Percentiles rank a stretch among this genome's conserved stretches.
Evolutionary conservation across 2,113 vertebrate species (phyloP).

Genomic region (Oreotragus oreotragus): DNA sequence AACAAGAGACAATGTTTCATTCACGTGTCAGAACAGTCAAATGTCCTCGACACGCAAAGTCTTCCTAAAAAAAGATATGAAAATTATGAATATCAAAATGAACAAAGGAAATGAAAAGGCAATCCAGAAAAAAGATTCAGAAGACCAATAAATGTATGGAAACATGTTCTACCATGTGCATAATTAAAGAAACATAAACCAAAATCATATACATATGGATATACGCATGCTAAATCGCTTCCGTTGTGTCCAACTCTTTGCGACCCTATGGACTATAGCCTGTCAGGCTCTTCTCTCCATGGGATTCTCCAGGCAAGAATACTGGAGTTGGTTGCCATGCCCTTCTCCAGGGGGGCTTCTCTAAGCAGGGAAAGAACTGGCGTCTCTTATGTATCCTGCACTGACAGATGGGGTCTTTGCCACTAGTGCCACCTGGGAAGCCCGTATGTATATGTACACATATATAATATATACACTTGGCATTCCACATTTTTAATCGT

Average conservation of each 20-base stretch:
- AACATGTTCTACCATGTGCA: background rate
- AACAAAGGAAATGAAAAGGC: background rate
- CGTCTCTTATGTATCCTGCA: background rate
- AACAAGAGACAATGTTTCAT: background rate
- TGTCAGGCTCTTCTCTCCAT: background rate
- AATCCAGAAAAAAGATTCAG: background rate
- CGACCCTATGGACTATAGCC: background rate
- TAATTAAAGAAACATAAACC: background rate
- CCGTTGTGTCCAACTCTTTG: background rate
- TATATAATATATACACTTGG: background rate
- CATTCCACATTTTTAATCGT: background rate
- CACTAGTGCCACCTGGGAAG: background rate
- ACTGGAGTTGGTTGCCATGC: background rate
- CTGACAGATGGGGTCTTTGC: background rate
- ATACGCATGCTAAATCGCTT: background rate
- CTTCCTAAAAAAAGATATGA: constrained; percentile 16
- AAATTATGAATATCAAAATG: constrained; percentile 24
- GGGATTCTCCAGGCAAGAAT: background rate
- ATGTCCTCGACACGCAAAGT: background rate
- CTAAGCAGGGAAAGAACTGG: background rate
- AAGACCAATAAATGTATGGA: background rate
- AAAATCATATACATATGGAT: background rate
- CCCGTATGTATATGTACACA: background rate
- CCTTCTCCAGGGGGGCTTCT: background rate
- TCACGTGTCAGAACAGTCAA: background rate